phyloP scores from a whole-genome alignment of 1,140 invertebrate genomes.

The Venustaconcha ellipsiformis region DNA sequence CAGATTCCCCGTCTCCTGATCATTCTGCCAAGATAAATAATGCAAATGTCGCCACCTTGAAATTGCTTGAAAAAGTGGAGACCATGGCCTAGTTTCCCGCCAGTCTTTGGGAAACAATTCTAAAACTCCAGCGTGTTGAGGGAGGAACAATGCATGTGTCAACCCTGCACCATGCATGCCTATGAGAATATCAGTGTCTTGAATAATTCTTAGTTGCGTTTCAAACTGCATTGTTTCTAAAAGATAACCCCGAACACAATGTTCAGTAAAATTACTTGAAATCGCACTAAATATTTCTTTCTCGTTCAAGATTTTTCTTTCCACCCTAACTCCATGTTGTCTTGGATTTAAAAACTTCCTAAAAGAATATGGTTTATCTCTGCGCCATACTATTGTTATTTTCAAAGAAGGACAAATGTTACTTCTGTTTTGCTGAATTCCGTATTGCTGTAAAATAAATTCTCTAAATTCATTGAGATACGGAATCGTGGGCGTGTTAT shows the following conservation, averaged over 20 bases:
- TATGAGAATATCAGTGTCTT: slow-evolving; percentile 90
- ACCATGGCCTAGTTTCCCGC: slow-evolving; percentile 40
- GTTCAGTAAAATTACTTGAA: slow-evolving; percentile 9
- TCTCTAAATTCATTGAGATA: slow-evolving; percentile 55
- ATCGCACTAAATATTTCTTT: slow-evolving; percentile 41
- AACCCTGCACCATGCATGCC: slow-evolving; percentile 97
- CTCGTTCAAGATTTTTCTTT: slow-evolving; percentile 58
- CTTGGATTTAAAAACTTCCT: slow-evolving; percentile 52
- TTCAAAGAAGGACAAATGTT: slow-evolving; percentile 46
- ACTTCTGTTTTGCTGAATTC: slow-evolving; percentile 6
- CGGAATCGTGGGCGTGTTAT: slow-evolving; percentile 25
- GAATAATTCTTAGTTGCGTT: slow-evolving; percentile 46
- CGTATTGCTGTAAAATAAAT: slow-evolving; percentile 50
- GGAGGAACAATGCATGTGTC: slow-evolving; percentile 93
- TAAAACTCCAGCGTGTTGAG: slow-evolving; percentile 93
- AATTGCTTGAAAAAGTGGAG: slow-evolving; percentile 42
- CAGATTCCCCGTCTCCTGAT: too few relatives aligned
- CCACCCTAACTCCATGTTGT: slow-evolving; percentile 54
- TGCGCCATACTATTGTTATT: slow-evolving; percentile 59
- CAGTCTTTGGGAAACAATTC: slow-evolving; percentile 79
- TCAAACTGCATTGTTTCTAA: slow-evolving; percentile 48
- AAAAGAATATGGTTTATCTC: slow-evolving; percentile 39
- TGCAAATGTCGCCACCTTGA: slow-evolving; percentile 52
- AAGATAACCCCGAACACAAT: slow-evolving; percentile 39
- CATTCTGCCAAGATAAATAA: slow-evolving; percentile 52